Evolutionary conservation across 2,888 invertebrate species (phyloP), one percentile per base, ranked within the genome.

Genomic region (Plemyria rubiginata): DNA sequence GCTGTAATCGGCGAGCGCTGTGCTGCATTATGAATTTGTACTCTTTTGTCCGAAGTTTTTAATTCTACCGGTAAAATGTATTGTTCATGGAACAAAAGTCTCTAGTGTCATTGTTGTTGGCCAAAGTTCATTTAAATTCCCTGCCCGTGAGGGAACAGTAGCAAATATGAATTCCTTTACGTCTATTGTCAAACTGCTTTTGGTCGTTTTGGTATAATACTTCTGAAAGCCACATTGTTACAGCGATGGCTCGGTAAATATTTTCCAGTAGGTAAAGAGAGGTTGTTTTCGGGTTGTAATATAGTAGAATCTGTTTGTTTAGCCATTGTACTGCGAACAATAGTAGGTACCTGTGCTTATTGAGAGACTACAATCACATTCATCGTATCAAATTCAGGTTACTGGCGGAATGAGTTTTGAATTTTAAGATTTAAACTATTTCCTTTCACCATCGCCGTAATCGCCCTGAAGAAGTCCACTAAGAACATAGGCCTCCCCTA

Each of bases 121-220:
- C 86, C 88, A 90, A 90, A 91, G 92, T 91, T 91, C 90, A 91
- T 92, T 92, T 91, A 89, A 90, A 91, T 91, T 91, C 90, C 82
- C 82, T 77, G 82, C 85, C 86, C 85, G 88, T 88, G 88, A 90
- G 89, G 81, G 86, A 89, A 90, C 90, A 86, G 90, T 90, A 85
- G 88, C 90, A 90, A 91, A 90, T 92, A 90, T 90, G 90, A 90
- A 90, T 90, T 89, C 88, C 88, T 88, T 88, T 88, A 86, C 85
- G 84, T 80, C 87, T 81, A 90, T 90, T 91, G 89, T 90, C 86
- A 85, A 85, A 87, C 84, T 85, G 86, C 80, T 86, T 85, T 87
- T 81, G 82, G 84, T 82, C 82, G 83, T 76, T 86, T 81, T 85
- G 79, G 83, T 84, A 84, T 87, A 87, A 86, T 85, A 83, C 81